Base-by-base conservation (phyloP, 2,888 invertebrate species). In the Drosophila rubida region DNA sequence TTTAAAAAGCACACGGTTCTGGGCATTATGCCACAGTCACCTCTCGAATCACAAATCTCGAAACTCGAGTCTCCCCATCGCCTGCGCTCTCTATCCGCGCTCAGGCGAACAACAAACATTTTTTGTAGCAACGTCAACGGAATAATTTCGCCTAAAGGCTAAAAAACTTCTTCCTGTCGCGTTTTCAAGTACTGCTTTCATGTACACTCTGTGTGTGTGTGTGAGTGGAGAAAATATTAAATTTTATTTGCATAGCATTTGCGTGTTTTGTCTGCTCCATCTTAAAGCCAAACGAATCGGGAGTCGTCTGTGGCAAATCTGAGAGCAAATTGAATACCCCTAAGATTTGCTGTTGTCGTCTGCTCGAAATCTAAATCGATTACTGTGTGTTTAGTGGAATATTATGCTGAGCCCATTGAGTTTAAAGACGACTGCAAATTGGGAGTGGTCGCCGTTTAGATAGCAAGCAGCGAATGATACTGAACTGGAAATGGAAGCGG, bases 241-340 rank as follows among this genome's bases (percentile, higher is more conserved):
- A 75, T 77, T 72, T 77, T 75, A 68, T 75, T 75, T 77, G 68
- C 58, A 68, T 72, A 64, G 63, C 51, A 75, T 62, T 75, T 55
- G 54, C 25, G 55, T 39, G 71, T 27, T 48, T 48, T 27, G 45
- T 32, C 37, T 59, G 53, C 13, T 25, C 42, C 13, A 51, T 54
- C 35, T 73, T 70, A 37, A 63, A 69, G 55, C 45, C 7, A 35
- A 50, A 46, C 19, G 37, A 39, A 46, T 9, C 2, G 9, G 32
- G 13, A 13, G 14, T 13, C 14, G 11, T 13, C 35, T 14, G 27
- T 27, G 7, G 27, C 8, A 2, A 48, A 25, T 37, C 44, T 25
- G 30, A 53, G 23, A 58, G 42, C 42, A 54, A 68, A 72, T 67
- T 71, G 55, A 61, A 71, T 74, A 67, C 59, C 60, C 68, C 55